phyloP scores from a whole-genome alignment of 2,113 vertebrate genomes.

The Takifugu flavidus region DNA sequence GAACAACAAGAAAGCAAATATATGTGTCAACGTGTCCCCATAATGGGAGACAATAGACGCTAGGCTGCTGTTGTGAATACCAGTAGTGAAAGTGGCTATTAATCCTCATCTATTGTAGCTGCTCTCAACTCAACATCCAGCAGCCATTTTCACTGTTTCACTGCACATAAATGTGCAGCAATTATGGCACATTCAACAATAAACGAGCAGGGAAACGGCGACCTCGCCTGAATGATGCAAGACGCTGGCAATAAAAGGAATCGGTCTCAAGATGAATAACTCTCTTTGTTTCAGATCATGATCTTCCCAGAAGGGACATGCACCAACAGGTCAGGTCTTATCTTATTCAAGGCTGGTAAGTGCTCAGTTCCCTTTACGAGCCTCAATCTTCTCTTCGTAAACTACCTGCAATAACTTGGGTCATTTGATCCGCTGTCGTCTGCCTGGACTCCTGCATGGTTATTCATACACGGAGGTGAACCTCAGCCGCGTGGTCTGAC shows the following conservation, averaged over 20 bases:
- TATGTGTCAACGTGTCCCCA: too few species aligned
- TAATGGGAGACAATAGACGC: too few species aligned
- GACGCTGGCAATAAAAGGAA: background rate
- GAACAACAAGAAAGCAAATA: too few species aligned
- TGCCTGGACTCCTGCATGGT: constrained; percentile 11
- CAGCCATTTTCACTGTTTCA: background rate
- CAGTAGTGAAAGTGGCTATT: too few species aligned
- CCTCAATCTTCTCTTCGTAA: too few species aligned
- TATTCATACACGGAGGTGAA: constrained; percentile 14
- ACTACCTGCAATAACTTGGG: background rate
- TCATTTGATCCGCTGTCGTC: constrained; percentile 6
- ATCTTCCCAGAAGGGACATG: constrained; percentile 96
- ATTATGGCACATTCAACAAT: background rate
- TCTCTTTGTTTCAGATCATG: constrained; percentile 82
- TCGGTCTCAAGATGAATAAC: background rate
- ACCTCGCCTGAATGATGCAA: background rate
- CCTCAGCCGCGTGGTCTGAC: constrained; percentile 8
- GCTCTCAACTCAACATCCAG: too few species aligned
- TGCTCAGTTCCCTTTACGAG: constrained; percentile 19
- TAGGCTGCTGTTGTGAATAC: too few species aligned
- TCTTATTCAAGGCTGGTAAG: constrained; percentile 93
- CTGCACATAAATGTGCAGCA: background rate
- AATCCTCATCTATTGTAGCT: too few species aligned
- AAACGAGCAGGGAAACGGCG: background rate
- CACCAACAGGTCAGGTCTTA: constrained; percentile 91